Evolutionary conservation across 2,888 invertebrate genomes (phyloP).

Genomic region (Creontiades dilutus): DNA sequence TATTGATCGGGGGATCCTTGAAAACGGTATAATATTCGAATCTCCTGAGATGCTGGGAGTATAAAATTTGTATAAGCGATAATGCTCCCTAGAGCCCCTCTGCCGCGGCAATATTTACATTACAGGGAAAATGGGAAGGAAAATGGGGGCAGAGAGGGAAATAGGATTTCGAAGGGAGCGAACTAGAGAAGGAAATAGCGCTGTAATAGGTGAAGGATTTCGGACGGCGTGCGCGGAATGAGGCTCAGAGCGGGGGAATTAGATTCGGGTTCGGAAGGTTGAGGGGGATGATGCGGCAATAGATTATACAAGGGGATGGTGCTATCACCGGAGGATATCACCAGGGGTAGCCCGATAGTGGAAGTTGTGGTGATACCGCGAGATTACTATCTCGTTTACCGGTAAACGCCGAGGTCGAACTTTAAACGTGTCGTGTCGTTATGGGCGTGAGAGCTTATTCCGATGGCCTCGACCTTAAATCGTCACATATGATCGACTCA

Average conservation of each 20-base stretch:
- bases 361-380: background rate
- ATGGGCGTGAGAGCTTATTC: too few relatives aligned
- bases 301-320: background rate
- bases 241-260: too few relatives aligned
- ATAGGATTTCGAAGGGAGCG: background rate
- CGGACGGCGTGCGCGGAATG: background rate
- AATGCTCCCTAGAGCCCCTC: background rate
- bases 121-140: background rate
- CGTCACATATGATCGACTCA: too few relatives aligned
- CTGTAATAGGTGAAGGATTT: background rate
- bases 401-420: background rate
- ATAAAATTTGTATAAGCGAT: slow-evolving; percentile 44
- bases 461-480: too few relatives aligned
- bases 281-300: background rate
- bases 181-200: background rate
- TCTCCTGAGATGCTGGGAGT: background rate
- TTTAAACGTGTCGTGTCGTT: too few relatives aligned
- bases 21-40: slow-evolving; percentile 31
- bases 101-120: background rate
- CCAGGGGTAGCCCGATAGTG: background rate
- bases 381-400: background rate
- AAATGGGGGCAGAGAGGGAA: background rate
- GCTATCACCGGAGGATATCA: too few relatives aligned
- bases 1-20: too few relatives aligned
- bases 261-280: background rate